Conservation (phyloP, 2,113 vertebrate species). For the Catagonus wagneri region DNA sequence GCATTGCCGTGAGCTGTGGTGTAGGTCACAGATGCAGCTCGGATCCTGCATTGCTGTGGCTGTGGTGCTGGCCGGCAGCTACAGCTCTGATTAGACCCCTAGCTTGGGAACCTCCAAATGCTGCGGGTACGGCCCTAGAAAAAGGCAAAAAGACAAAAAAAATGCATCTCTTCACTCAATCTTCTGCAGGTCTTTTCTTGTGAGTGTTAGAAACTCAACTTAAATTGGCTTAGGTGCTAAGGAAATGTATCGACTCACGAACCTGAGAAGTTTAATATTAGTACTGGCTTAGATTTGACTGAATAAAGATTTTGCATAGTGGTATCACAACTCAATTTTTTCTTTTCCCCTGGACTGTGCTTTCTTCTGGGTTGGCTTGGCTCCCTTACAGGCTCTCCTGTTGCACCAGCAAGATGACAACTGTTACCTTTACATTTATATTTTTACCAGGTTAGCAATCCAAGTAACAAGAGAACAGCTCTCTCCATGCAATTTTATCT, state of each 20-base stretch:
- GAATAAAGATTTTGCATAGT: neutral
- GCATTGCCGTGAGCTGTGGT: too few relatives aligned
- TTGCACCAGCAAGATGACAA: neutral
- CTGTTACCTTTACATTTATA: neutral
- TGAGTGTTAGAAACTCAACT: constrained; percentile 7
- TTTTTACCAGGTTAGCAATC: neutral
- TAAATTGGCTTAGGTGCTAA: neutral
- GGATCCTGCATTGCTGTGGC: too few relatives aligned
- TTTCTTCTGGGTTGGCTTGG: neutral
- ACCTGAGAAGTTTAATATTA: neutral
- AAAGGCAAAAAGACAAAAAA: neutral
- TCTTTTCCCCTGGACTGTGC: neutral
- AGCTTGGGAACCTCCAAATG: too few relatives aligned
- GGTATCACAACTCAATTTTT: neutral
- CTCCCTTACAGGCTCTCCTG: neutral
- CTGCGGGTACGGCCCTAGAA: too few relatives aligned
- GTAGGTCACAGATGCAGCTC: too few relatives aligned
- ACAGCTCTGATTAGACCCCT: too few relatives aligned
- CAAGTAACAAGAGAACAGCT: neutral
- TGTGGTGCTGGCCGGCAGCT: too few relatives aligned
- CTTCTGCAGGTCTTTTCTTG: neutral
- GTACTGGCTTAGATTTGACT: neutral
- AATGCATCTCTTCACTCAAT: neutral
- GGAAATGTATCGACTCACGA: neutral
- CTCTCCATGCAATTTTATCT: neutral